Base-by-base conservation (phyloP, 2,797 vertebrate species). In the Pipistrellus pygmaeus region DNA sequence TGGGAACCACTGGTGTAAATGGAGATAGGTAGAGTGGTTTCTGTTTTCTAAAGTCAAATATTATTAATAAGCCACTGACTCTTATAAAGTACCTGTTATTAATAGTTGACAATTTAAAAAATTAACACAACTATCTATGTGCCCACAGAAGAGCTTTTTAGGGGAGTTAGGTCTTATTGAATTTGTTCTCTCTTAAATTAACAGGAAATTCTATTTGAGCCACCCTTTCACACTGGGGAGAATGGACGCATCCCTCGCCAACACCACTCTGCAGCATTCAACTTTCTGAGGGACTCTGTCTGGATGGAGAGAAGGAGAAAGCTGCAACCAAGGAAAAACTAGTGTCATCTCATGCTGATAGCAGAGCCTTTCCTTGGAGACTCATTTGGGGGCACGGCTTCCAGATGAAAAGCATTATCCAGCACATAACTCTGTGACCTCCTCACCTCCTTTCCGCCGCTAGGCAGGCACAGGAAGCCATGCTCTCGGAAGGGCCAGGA, bases 201-300 rank as follows among this genome's bases (percentile, higher is more conserved):
- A 75, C 94, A 97, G 96, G 96, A 95, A 96, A 72, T 68, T 95
- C 41, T 83, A 68, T 96, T 1, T 96, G 91, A 97, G 46, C 72
- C 27, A 23, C 35, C 23, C 23, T 92, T 91, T 66, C 38, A 46
- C 38, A n/a, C 21, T 17, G 64, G 46, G 35, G 51, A 92, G 41
- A 82, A 80, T 80, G 73, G 30, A 38, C 5, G 72, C 15, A 35
- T 55, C n/a, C 85, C 41, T 80, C 1, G 2, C 78, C 84, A 60
- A 46, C 7, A 9, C 9, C 25, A 57, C 60, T 44, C 60, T 20
- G 71, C 82, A 51, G 68, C 35, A 14, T 77, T 64, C 90, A 62
- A 38, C 84, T 95, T 87, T 53, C n/a, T 1, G 23, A 75, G 75
- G 78, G 73, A n/a, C 32, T 66, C 69, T 11, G 3, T 69, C 14